Evolutionary conservation across 2,888 invertebrate genomes (phyloP), one percentile per base, ranked within the genome.

Genomic region (Hyposoter didymator): DNA sequence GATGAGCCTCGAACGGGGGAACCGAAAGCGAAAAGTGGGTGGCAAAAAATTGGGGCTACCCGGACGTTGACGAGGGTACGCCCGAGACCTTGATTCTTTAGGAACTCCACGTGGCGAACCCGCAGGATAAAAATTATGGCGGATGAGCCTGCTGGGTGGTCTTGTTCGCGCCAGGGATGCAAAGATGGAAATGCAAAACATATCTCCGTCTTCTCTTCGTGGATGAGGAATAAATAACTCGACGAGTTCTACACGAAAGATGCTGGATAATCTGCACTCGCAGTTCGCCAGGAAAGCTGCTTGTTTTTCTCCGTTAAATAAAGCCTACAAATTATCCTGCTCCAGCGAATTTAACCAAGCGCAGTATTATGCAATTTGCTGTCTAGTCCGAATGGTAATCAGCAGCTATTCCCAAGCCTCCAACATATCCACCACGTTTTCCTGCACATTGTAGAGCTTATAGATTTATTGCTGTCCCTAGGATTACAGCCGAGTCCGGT

Each of bases 71-170:
- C 78, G 85, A 74, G 87, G 76, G 82, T 87, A 64, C 17, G 52
- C 45, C 32, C 5, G 22, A 70, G 84, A 78, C 32, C 52, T 69
- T 78, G 78, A 59, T 14, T 64, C 45, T 70, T 39, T 52, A 49
- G 64, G 47, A 80, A 62, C 22, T 39, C 45, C 22, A 39, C 67
- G 32, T 5, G 47, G 66, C 39, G n/a, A 66, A 76, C 39, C 79
- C n/a, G 49, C 45, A 55, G 78, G 59, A 78, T 49, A 78, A 81
- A 80, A 80, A 81, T 78, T 28, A 83, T 80, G 67, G 70, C 39
- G 45, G 67, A 35, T 43, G 43, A 64, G 69, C 66, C 62, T 87
- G 87, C 62, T 87, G 87, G 87, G 87, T 87, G 87, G 87, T 87
- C 87, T 78, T 47, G 43, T 64, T 78, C 62, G 22, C 28, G 28